phyloP scores from a whole-genome alignment of 2,888 invertebrate species.

The Chromoteleia sp. region DNA sequence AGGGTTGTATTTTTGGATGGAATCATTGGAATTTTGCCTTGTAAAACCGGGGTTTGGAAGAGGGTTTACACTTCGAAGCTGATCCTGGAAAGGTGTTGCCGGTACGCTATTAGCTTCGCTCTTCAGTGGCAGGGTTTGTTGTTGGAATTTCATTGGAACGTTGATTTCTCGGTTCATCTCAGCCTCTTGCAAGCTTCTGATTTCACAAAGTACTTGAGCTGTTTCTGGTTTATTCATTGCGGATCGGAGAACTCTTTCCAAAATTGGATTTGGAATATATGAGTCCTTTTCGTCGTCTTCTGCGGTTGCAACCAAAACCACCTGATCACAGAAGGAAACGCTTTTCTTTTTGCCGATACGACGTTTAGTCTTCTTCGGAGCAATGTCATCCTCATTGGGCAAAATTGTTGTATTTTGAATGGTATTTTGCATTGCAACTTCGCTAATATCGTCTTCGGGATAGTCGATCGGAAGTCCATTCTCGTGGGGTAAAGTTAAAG shows the following conservation, averaged over 20 bases:
- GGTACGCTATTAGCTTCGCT: slow-evolving; percentile 82
- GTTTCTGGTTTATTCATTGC: slow-evolving; percentile 91
- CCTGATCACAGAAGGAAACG: slow-evolving; percentile 97
- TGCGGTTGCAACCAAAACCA: slow-evolving; percentile 95
- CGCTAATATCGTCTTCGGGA: slow-evolving; percentile 83
- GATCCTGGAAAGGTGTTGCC: slow-evolving; percentile 82
- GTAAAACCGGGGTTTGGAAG: slow-evolving; percentile 71
- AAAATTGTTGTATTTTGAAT: slow-evolving; percentile 83
- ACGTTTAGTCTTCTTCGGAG: slow-evolving; percentile 85
- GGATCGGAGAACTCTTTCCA: slow-evolving; percentile 93
- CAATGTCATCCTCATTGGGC: slow-evolving; percentile 82
- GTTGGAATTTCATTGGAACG: slow-evolving; percentile 82
- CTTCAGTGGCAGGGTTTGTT: slow-evolving; percentile 84
- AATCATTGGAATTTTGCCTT: slow-evolving; percentile 77
- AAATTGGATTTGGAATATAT: slow-evolving; percentile 95
- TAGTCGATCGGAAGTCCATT: slow-evolving; percentile 85
- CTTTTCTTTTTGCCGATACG: slow-evolving; percentile 94
- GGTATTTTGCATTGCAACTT: slow-evolving; percentile 83
- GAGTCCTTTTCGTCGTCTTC: slow-evolving; percentile 96
- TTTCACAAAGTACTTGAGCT: slow-evolving; percentile 86
- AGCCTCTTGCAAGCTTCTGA: slow-evolving; percentile 85
- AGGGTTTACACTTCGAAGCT: slow-evolving; percentile 81
- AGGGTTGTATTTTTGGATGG: slow-evolving; percentile 71
- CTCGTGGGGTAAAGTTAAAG: slow-evolving; percentile 85
- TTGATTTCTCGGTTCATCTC: slow-evolving; percentile 83